A percentile compares a stretch with the other conserved stretches of the same genome.
Conservation (phyloP, 2,113 vertebrate genomes). For the Kryptolebias marmoratus region DNA sequence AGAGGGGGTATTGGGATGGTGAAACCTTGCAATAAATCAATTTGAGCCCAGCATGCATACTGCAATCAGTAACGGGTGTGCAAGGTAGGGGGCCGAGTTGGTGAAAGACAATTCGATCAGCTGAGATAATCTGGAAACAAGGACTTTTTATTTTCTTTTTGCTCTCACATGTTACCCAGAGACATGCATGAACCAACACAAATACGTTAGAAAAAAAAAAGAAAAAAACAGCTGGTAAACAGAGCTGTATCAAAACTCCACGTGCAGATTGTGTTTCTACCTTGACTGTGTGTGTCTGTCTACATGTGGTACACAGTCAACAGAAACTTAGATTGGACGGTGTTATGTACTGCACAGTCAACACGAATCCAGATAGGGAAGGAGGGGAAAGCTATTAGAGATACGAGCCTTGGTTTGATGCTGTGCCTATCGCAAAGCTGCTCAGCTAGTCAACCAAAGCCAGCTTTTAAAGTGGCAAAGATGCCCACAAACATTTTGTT, state of each 20-base stretch:
- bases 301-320: conserved; percentile 24
- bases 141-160: background rate
- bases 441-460: conserved; percentile 62
- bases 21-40: conserved; percentile 55
- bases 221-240: conserved; percentile 17
- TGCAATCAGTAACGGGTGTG: conserved; percentile 35
- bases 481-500: conserved; percentile 3
- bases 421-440: conserved; percentile 39
- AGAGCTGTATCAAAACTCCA: conserved; percentile 22
- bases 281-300: conserved; percentile 15
- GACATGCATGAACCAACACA: conserved; percentile 10
- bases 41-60: conserved; percentile 40
- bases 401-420: conserved; percentile 52
- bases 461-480: conserved; percentile 54
- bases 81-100: conserved; percentile 23
- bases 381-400: conserved; percentile 67
- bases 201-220: conserved; percentile 5
- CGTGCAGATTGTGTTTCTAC: conserved; percentile 7
- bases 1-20: conserved; percentile 38
- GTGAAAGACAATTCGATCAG: conserved; percentile 38
- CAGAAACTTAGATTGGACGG: conserved; percentile 25
- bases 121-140: conserved; percentile 47
- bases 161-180: conserved; percentile 9
- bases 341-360: conserved; percentile 43
- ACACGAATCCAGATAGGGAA: conserved; percentile 54